phyloP scores from a whole-genome alignment of 2,113 vertebrate genomes.

The Clarias macrocephalus region DNA sequence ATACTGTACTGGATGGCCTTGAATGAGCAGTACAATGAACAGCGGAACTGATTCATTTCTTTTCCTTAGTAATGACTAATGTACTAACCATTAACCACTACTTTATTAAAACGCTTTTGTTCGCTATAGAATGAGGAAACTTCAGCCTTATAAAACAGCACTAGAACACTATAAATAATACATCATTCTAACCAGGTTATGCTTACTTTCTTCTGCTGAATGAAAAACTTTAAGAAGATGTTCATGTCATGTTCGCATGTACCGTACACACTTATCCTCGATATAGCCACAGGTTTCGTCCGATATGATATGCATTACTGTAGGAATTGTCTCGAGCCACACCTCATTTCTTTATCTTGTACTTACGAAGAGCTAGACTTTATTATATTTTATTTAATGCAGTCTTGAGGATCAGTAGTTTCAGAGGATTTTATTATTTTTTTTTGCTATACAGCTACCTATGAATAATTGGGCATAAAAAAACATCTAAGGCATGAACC shows the following conservation, averaged over 20 bases:
- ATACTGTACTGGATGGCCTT: not conserved
- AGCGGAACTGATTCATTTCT: not conserved
- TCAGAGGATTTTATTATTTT: no score
- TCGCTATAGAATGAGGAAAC: not conserved
- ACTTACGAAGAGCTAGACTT: no score
- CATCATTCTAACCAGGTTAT: not conserved
- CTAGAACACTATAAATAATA: not conserved
- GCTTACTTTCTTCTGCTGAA: conserved; percentile 13
- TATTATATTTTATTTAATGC: no score
- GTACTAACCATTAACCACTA: not conserved
- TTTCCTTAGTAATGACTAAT: not conserved
- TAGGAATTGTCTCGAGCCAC: not conserved
- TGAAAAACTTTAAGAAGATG: conserved; percentile 20
- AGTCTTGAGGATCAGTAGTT: no score
- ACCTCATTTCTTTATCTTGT: no score
- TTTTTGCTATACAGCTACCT: no score
- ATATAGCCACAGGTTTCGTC: not conserved
- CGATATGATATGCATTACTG: not conserved
- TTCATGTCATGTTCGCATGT: conserved; percentile 24
- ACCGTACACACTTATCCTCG: not conserved
- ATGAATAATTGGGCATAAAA: no score
- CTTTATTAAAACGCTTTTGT: not conserved
- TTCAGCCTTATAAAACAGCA: not conserved
- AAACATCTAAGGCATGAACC: no score
- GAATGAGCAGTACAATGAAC: not conserved